A percentile compares a stretch with the other conserved stretches of the same genome.
Conservation (phyloP, 2,113 vertebrate species). For the Athene cunicularia region DNA sequence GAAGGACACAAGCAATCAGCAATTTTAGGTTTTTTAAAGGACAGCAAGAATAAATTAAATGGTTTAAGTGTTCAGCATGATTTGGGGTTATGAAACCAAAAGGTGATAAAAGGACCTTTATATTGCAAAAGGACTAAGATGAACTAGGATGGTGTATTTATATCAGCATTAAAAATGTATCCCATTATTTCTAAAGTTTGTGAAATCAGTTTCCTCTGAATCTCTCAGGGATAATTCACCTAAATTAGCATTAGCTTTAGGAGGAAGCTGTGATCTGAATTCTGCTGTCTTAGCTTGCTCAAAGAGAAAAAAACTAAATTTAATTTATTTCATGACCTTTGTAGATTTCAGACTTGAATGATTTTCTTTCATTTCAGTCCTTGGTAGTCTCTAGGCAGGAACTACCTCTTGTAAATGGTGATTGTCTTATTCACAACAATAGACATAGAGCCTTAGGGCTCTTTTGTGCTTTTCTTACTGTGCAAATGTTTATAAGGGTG, state of each 20-base stretch:
- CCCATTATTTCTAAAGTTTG: constrained; percentile 21
- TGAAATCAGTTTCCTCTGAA: constrained; percentile 36
- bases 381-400: constrained; percentile 17
- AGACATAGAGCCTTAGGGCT: neutral
- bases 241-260: constrained; percentile 54
- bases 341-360: constrained; percentile 50
- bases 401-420: constrained; percentile 13
- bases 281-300: constrained; percentile 28
- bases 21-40: neutral
- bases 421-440: constrained; percentile 33
- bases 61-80: constrained; percentile 15
- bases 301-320: constrained; percentile 2
- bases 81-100: constrained; percentile 45
- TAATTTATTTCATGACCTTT: constrained; percentile 66
- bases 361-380: constrained; percentile 60
- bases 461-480: neutral
- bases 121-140: constrained; percentile 17
- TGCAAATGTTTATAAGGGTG: neutral
- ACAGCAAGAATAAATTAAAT: constrained; percentile 9
- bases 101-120: constrained; percentile 17
- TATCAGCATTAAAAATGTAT: constrained; percentile 41
- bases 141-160: neutral
- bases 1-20: neutral
- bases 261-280: constrained; percentile 48
- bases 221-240: constrained; percentile 42